phyloP scores from a whole-genome alignment of 1,140 invertebrate genomes.

The Andricus grossulariae region DNA sequence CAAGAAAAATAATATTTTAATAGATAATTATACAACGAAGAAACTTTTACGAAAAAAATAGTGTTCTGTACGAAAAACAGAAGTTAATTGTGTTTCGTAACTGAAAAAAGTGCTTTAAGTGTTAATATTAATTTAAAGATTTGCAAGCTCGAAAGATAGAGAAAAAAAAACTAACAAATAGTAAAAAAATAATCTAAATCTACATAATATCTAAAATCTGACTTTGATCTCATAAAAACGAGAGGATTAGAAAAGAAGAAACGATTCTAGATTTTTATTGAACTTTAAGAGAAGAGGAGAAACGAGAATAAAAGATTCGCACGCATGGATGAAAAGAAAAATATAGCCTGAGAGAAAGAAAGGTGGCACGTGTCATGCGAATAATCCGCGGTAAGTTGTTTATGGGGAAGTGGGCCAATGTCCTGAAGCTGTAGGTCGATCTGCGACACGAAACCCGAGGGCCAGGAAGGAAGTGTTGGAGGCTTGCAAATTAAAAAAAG shows the following conservation, averaged over 20 bases:
- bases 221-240: background rate
- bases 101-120: too few species aligned
- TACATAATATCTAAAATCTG: background rate
- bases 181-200: too few species aligned
- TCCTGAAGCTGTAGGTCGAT: constrained; percentile 37
- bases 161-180: too few species aligned
- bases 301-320: constrained; percentile 23
- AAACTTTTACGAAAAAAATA: too few species aligned
- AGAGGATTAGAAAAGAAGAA: background rate
- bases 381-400: constrained; percentile 25
- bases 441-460: constrained; percentile 26
- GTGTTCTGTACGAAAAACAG: too few species aligned
- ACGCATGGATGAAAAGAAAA: constrained; percentile 3
- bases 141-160: too few species aligned
- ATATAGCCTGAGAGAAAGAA: constrained; percentile 25
- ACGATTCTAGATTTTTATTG: background rate
- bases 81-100: too few species aligned
- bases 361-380: constrained; percentile 29
- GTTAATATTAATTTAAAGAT: too few species aligned
- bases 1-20: background rate
- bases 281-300: background rate
- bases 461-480: constrained; percentile 32
- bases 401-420: constrained; percentile 46
- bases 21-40: background rate
- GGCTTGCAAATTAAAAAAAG: constrained; percentile 18